phyloP scores from a whole-genome alignment of 2,113 vertebrate genomes.

The Nesogale talazaci region DNA sequence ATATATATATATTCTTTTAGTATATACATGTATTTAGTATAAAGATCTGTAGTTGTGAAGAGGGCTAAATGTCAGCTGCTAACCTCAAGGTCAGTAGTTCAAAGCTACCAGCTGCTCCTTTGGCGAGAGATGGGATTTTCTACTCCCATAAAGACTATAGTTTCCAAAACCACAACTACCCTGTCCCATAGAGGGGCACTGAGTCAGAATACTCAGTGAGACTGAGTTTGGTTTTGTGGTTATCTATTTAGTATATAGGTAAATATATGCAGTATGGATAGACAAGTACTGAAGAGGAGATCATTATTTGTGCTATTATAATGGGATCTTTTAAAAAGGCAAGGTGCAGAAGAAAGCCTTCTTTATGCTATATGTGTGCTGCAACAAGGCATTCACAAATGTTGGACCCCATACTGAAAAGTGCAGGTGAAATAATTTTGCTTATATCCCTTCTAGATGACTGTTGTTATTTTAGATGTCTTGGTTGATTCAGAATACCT shows the following conservation, averaged over 20 bases:
- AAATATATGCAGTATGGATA: not conserved
- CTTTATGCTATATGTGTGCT: not conserved
- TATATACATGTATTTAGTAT: too few species aligned
- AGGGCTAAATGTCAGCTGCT: too few species aligned
- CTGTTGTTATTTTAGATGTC: not conserved
- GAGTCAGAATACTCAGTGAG: too few species aligned
- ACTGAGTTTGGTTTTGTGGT: too few species aligned
- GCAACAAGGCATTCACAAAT: not conserved
- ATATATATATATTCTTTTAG: too few species aligned
- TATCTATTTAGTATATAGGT: not conserved
- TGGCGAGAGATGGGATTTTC: too few species aligned
- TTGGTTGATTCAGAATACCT: not conserved
- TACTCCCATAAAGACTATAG: too few species aligned
- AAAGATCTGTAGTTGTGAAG: too few species aligned
- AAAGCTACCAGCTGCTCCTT: too few species aligned
- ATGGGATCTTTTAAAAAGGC: conserved; percentile 18
- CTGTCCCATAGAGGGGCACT: too few species aligned
- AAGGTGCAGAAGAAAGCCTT: not conserved
- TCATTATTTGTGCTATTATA: not conserved
- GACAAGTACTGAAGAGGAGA: not conserved
- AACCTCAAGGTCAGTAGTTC: too few species aligned
- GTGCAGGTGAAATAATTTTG: not conserved
- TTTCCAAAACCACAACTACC: too few species aligned
- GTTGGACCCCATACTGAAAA: not conserved
- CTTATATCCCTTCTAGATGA: not conserved